Evolutionary conservation across 2,113 vertebrate genomes (phyloP).

Genomic region (Dascyllus trimaculatus): DNA sequence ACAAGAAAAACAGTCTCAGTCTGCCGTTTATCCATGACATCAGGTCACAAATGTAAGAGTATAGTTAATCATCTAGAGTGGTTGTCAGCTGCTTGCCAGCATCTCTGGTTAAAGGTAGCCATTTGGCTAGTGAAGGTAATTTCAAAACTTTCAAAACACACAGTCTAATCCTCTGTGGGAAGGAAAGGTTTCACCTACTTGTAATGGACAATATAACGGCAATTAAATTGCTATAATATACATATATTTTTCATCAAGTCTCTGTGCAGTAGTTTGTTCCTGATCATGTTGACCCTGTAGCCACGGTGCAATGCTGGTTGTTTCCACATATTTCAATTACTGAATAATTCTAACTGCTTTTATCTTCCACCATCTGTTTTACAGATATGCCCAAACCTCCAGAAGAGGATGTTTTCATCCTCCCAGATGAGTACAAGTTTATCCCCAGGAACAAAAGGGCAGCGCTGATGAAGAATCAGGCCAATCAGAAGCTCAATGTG

Average conservation of each 20-base stretch:
- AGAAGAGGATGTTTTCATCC: constrained; percentile 80
- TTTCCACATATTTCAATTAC: background rate
- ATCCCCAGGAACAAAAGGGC: constrained; percentile 83
- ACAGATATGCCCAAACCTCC: constrained; percentile 91
- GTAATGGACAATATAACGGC: background rate
- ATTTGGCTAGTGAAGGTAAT: constrained; percentile 19
- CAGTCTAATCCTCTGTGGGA: constrained; percentile 13
- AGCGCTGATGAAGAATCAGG: constrained; percentile 75
- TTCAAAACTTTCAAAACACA: constrained; percentile 20
- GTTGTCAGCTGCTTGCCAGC: constrained; percentile 53
- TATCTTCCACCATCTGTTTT: constrained; percentile 19
- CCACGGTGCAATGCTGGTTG: background rate
- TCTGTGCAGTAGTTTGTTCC: constrained; percentile 3
- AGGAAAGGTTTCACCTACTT: constrained; percentile 32
- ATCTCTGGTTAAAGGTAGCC: constrained; percentile 34
- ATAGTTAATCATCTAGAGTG: constrained; percentile 55
- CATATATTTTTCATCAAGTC: constrained; percentile 18
- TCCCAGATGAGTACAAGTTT: constrained; percentile 88
- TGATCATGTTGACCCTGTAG: constrained; percentile 1
- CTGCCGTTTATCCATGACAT: constrained; percentile 60
- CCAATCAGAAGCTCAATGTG: constrained; percentile 86
- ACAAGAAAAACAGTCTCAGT: constrained; percentile 37
- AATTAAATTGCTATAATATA: constrained; percentile 29
- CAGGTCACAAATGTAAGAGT: constrained; percentile 41
- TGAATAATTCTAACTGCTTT: background rate